Evolutionary conservation across 2,797 vertebrate species (phyloP).

Genomic region (Thamnophis elegans): DNA sequence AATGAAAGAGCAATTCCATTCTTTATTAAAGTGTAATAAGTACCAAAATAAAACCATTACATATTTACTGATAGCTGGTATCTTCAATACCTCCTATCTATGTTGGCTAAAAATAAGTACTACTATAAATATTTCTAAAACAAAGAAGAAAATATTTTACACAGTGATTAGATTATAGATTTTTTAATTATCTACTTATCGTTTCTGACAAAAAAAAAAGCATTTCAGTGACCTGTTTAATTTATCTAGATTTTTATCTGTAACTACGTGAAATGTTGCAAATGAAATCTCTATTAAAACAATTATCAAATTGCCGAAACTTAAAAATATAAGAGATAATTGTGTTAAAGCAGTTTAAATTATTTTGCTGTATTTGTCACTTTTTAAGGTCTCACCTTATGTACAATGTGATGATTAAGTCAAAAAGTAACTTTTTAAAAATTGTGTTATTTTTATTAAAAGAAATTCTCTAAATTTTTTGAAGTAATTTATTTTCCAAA

Average conservation of each 20-base stretch:
- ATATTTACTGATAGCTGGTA: neutral
- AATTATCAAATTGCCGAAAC: neutral
- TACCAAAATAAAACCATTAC: neutral
- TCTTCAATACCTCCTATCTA: neutral
- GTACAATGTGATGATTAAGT: neutral
- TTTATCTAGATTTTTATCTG: neutral
- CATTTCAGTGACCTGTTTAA: neutral
- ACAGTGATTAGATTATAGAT: neutral
- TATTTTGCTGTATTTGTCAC: neutral
- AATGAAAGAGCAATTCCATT: neutral
- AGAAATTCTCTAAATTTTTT: neutral
- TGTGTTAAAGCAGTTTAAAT: neutral
- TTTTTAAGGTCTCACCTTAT: neutral
- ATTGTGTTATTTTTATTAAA: neutral
- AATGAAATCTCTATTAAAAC: neutral
- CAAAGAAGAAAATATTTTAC: neutral
- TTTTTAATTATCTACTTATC: neutral
- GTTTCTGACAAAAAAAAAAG: neutral
- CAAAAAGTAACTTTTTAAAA: neutral
- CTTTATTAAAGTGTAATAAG: neutral
- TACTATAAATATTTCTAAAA: neutral
- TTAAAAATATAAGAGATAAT: neutral
- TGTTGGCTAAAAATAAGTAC: neutral
- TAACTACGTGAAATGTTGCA: neutral
- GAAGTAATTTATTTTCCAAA: neutral